Base-by-base conservation (phyloP, 2,797 vertebrate species). In the Paramormyrops hopkinsi region DNA sequence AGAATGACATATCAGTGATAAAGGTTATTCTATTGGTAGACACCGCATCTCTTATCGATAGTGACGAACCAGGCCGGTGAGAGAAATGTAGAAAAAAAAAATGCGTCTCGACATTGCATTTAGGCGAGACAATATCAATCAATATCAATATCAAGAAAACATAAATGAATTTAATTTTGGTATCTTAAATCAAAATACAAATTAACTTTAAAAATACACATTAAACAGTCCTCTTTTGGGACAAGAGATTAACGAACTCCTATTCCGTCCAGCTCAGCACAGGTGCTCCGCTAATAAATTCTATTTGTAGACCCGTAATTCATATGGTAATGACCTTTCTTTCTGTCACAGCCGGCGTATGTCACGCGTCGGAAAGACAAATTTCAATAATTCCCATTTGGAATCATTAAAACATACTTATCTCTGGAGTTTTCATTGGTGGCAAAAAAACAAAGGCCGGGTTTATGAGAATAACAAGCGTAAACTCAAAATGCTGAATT, bases 241-340 rank as follows among this genome's bases (percentile, higher is more conserved):
- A 25, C n/a, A 84, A 12, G 82, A 3, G 7, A 44, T 79, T 25
- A 48, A 84, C 46, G 17, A 84, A 46, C n/a, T 25, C 48, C n/a
- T n/a, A 84, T 84, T 84, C 44, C 4, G 22, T 51, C 48, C 48
- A 19, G 9, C n/a, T 51, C 46, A 25, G 82, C 82, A 84, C 46
- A 84, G 82, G 82, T 84, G 46, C 44, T 1, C 44, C 1, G 17
- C 44, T 83, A 83, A 83, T 83, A 48, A 48, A 48, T 44, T 48
- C 79, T 83, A 50, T 84, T 84, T 84, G 44, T 84, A 51, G 82
- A 48, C 44, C 11, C 2, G 82, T 84, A 84, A 46, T 84, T 84
- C 82, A 84, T 84, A 25, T 25, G 4, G 82, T 84, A 84, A 84
- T 50, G 82, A 50, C 11, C 41, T 29, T 46, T 50, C 46, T 48